Evolutionary conservation across 2,113 vertebrate genomes (phyloP).

Genomic region (Eretmochelys imbricata): DNA sequence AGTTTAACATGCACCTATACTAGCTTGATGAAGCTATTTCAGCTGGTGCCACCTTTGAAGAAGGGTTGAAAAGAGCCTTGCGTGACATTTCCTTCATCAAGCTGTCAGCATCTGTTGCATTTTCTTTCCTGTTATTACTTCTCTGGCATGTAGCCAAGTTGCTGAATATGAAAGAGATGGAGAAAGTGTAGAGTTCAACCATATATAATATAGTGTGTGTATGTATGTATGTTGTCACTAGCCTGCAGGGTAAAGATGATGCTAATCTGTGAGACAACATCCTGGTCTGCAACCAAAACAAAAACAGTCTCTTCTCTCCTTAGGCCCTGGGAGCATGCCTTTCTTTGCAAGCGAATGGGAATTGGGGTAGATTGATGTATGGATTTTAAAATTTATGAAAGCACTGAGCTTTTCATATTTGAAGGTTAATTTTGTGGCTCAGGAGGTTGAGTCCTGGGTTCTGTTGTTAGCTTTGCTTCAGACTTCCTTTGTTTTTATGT

Average conservation of each 20-base stretch:
- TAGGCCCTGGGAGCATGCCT: background rate
- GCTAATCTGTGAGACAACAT: background rate
- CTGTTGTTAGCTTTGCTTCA: background rate
- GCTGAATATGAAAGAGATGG: conserved; percentile 10
- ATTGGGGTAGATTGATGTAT: background rate
- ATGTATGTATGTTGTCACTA: background rate
- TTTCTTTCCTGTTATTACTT: conserved; percentile 6
- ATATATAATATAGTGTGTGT: fast-evolving
- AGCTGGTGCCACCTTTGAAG: conserved; percentile 13
- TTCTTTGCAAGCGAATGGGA: background rate
- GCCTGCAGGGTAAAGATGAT: background rate
- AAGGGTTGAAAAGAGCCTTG: conserved; percentile 35
- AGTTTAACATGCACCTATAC: background rate
- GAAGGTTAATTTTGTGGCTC: background rate
- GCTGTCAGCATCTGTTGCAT: conserved; percentile 12
- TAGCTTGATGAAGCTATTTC: background rate
- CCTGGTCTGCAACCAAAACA: background rate
- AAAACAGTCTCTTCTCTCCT: background rate
- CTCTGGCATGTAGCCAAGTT: conserved; percentile 5
- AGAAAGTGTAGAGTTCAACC: conserved; percentile 8
- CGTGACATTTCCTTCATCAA: background rate
- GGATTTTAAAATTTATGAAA: background rate
- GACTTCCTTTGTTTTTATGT: background rate
- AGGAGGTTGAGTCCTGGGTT: background rate
- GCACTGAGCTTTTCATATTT: background rate